These are phyloP conservation scores for Atherix ibis DNA, from an alignment of 2,888 invertebrate genomes.

Conservation along the genomic window DNA sequence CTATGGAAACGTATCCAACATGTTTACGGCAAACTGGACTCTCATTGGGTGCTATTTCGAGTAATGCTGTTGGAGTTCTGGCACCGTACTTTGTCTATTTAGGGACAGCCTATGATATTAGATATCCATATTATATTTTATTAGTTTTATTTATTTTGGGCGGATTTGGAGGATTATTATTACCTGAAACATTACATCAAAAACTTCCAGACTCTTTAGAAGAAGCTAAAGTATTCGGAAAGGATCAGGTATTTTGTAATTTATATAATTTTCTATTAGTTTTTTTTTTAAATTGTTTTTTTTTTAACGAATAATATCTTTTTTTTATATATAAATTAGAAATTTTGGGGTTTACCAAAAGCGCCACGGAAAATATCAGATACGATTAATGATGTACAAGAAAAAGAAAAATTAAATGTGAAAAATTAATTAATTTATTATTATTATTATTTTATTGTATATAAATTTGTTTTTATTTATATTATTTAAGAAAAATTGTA, in stretches of 20 bases:
- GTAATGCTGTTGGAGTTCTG: conserved; percentile 38
- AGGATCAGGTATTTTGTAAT: conserved; percentile 29
- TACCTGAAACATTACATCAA: conserved; percentile 47
- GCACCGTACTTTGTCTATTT: conserved; percentile 45
- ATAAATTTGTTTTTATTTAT: no score
- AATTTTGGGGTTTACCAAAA: background rate
- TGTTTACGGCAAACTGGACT: conserved; percentile 48
- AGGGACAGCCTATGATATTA: conserved; percentile 33
- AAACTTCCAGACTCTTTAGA: conserved; percentile 46
- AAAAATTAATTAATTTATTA: no score
- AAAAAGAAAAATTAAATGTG: no score
- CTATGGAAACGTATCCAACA: conserved; percentile 51
- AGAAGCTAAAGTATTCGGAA: conserved; percentile 43
- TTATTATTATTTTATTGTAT: no score
- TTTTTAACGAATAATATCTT: no score
- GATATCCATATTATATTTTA: conserved; percentile 33
- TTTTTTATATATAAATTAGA: no score
- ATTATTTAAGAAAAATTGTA: no score
- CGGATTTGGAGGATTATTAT: conserved; percentile 33
- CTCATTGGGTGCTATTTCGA: conserved; percentile 40
- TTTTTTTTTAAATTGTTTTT: no score
- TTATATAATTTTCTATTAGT: no score
- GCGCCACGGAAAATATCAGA: no score
- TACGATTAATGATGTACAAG: no score
- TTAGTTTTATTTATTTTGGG: conserved; percentile 33